phyloP scores from a whole-genome alignment of 64 coral and sea anemone genomes.

The Stichodactyla helianthus region DNA sequence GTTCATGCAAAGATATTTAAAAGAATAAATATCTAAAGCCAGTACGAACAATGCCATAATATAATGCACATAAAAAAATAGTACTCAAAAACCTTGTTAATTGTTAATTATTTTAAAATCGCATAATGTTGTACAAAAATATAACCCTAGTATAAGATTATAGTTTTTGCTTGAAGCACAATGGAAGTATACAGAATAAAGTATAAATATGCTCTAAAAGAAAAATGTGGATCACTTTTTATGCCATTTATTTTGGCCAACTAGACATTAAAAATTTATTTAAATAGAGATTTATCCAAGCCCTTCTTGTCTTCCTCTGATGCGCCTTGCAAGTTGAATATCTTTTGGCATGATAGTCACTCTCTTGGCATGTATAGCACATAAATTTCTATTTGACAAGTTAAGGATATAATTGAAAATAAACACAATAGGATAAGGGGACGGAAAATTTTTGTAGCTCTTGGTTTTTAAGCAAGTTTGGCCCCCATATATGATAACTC shows the following conservation, averaged over 20 bases:
- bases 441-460: no score
- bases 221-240: no score
- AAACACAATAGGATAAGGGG: neutral
- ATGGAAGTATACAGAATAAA: no score
- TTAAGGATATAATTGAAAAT: neutral
- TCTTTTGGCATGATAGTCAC: constrained; percentile 84
- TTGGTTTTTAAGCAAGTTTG: no score
- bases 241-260: no score
- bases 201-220: neutral
- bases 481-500: no score
- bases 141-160: neutral
- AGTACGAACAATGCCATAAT: no score
- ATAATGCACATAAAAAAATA: no score
- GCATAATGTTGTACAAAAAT: neutral
- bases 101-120: neutral
- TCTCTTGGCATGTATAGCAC: constrained; percentile 79
- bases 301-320: constrained; percentile 65
- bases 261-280: neutral
- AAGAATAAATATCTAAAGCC: no score
- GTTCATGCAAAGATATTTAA: no score
- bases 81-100: no score
- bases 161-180: neutral
- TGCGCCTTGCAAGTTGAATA: constrained; percentile 79
- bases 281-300: constrained; percentile 41
- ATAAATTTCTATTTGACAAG: constrained; percentile 33